These are phyloP conservation scores for Macaria notata DNA, from an alignment of 2,888 invertebrate species.

Conservation along the genomic window DNA sequence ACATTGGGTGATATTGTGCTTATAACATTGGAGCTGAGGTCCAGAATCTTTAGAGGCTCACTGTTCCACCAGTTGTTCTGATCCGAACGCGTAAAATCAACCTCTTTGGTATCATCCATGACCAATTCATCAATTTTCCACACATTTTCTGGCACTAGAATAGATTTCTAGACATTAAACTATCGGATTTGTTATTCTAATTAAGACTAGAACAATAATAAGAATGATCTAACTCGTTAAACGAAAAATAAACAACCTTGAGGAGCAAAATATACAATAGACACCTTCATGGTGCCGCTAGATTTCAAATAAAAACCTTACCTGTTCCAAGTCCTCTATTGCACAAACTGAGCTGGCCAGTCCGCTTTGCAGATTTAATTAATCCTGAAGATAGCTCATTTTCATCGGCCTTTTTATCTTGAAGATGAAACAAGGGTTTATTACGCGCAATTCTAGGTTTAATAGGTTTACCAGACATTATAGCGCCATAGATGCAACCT, in stretches of 20 bases:
- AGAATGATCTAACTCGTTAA: too few relatives aligned
- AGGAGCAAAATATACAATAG: too few relatives aligned
- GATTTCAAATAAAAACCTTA: constrained; percentile 49
- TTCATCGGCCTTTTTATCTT: constrained; percentile 87
- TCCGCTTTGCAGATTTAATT: constrained; percentile 90
- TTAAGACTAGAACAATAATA: too few relatives aligned
- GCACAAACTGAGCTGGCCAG: constrained; percentile 90
- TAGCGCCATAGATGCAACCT: constrained; percentile 8
- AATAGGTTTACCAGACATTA: constrained; percentile 64
- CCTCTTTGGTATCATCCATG: constrained; percentile 81
- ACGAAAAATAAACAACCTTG: too few relatives aligned
- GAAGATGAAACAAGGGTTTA: constrained; percentile 85
- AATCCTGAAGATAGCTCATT: constrained; percentile 85
- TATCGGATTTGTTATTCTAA: not conserved
- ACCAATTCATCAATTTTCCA: constrained; percentile 88
- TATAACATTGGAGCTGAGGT: constrained; percentile 89
- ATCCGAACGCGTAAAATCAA: constrained; percentile 82
- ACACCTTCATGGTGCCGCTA: too few relatives aligned
- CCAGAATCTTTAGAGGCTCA: constrained; percentile 88
- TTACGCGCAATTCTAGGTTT: constrained; percentile 66
- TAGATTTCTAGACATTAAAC: constrained; percentile 5
- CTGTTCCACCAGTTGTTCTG: constrained; percentile 92
- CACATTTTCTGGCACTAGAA: constrained; percentile 86
- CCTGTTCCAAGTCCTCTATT: constrained; percentile 88
- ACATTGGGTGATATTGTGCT: constrained; percentile 84